Evolutionary conservation across 1,140 invertebrate genomes (phyloP), one percentile per base, ranked within the genome.

Genomic region (Panagrolaimus sp.): DNA sequence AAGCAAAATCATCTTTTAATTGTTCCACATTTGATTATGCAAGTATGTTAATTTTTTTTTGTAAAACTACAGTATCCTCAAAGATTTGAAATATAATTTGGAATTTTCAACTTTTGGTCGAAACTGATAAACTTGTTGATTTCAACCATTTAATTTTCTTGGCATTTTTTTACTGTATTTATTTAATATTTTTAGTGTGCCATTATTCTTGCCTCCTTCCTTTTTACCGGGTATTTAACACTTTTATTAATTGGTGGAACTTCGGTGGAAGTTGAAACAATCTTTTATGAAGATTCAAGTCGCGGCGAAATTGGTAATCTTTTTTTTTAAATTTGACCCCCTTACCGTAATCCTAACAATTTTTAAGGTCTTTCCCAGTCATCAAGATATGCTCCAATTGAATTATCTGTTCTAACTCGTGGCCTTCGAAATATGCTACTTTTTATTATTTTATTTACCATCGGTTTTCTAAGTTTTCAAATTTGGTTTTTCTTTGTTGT

Each of bases 1-100:
- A 67, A 65, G 38, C 26, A 10, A 32, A 73, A 75, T 6, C 52
- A 75, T n/a, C 77, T 66, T 48, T 73, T 73, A 21, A 26, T 73
- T 9, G 58, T 73, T 28, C 72, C 72, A 10, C 72, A 73, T 67
- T 28, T 73, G 24, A 45, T 73, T 15, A 73, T 73, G 72, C 72
- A 73, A 68, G 72, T 73, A 14, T 43, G 32, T 67, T 4, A 65
- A 24, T 38, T 38, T 38, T n/a, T 38, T 7, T 2, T 38, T 38
- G 32, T 38, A 2, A 64, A 3, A 55, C n/a, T 17, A 63, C 9
- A 17, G n/a, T 4, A 46, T 24, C 63, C 62, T 63, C 32, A n/a
- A n/a, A 38, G 7, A 38, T 4, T 38, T 38, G 32, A 38, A 38
- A 38, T 38, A 38, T 38, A n/a, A n/a, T n/a, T n/a, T n/a, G n/a